Conservation (phyloP, 2,113 vertebrate genomes). For the Notiomystis cincta region DNA sequence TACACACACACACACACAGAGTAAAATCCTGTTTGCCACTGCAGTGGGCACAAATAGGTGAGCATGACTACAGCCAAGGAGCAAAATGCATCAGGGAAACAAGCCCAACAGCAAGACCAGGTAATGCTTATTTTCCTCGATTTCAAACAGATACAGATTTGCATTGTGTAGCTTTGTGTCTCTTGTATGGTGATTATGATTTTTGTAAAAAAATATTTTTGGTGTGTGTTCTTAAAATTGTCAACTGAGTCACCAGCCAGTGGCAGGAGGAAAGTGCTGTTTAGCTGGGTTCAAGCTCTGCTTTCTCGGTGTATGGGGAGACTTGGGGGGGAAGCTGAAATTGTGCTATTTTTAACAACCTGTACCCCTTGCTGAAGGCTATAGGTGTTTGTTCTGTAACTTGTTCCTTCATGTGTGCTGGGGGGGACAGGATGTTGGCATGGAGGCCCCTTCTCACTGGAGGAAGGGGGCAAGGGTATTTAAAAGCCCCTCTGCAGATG, state of each 20-base stretch:
- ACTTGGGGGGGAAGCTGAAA: neutral
- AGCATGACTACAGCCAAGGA: constrained; percentile 97
- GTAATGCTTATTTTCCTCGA: constrained; percentile 75
- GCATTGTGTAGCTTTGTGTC: neutral
- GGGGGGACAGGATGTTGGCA: neutral
- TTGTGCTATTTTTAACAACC: constrained; percentile 36
- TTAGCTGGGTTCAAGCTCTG: constrained; percentile 28
- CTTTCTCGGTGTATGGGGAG: neutral
- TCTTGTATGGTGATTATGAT: neutral
- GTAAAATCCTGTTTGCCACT: constrained; percentile 53
- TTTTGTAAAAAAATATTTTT: neutral
- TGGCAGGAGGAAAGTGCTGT: neutral
- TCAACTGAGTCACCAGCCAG: constrained; percentile 25
- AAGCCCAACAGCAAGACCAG: constrained; percentile 90
- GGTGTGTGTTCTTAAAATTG: neutral
- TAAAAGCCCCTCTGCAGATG: neutral
- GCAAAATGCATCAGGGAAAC: constrained; percentile 80
- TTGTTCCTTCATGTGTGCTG: neutral
- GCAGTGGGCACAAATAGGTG: constrained; percentile 63
- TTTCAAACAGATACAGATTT: constrained; percentile 5
- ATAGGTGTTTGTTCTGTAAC: neutral
- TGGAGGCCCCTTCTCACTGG: neutral
- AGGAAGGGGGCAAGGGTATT: neutral
- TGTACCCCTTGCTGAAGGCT: constrained; percentile 7
- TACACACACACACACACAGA: constrained; percentile 5